These are phyloP conservation scores for Bembecia ichneumoniformis DNA, from an alignment of 2,888 invertebrate species.

Conservation along the genomic window DNA sequence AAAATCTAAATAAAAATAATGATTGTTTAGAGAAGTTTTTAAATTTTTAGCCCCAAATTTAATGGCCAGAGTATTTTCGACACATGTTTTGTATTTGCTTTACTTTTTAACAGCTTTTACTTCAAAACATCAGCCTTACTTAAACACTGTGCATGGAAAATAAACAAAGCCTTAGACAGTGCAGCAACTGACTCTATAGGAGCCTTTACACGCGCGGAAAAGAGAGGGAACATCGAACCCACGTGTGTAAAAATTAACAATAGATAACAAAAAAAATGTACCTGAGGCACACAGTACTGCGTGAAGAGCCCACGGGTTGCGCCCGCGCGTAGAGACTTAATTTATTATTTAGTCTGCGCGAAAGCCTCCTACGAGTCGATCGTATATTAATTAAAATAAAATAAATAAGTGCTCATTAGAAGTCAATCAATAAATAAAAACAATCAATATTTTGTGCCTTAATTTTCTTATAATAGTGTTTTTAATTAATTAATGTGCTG, in stretches of 20 bases:
- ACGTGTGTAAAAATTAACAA: slow-evolving; percentile 64
- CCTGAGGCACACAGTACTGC: slow-evolving; percentile 26
- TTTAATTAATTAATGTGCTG: slow-evolving; percentile 24
- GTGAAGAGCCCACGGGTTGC: slow-evolving; percentile 34
- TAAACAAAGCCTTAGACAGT: slow-evolving; percentile 48
- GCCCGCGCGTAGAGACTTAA: slow-evolving; percentile 41
- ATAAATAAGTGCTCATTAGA: no score
- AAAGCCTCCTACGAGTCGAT: slow-evolving; percentile 41
- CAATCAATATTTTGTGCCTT: no score
- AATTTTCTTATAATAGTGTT: slow-evolving; percentile 11
- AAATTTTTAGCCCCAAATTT: slow-evolving; percentile 16
- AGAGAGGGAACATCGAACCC: slow-evolving; percentile 39
- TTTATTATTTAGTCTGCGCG: slow-evolving; percentile 41
- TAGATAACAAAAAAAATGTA: slow-evolving; percentile 61
- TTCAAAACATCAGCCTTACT: slow-evolving; percentile 17
- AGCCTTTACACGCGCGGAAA: slow-evolving; percentile 22
- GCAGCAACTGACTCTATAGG: slow-evolving; percentile 19
- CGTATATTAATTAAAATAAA: slow-evolving; percentile 20
- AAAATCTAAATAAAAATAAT: no score
- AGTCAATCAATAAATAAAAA: no score
- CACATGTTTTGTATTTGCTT: slow-evolving; percentile 31
- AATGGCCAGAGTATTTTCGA: slow-evolving; percentile 25
- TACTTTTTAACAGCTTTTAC: slow-evolving; percentile 26
- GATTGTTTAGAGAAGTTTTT: no score
- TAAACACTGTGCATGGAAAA: slow-evolving; percentile 42